phyloP scores from a whole-genome alignment of 2,113 vertebrate genomes.

The Setophaga petechia region DNA sequence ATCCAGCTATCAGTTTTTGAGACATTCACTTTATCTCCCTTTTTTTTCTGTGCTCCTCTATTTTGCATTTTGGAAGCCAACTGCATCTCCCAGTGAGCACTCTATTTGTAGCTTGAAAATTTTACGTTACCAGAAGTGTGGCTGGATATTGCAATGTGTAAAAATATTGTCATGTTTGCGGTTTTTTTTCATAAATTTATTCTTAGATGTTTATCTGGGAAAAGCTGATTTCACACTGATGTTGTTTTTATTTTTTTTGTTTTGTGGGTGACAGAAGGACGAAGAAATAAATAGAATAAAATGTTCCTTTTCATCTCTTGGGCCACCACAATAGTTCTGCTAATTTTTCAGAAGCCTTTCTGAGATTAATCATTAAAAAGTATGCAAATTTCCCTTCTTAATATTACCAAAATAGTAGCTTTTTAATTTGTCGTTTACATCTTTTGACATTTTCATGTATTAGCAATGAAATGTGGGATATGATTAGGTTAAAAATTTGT shows the following conservation, averaged over 20 bases:
- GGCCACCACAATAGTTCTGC: background rate
- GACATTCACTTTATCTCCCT: background rate
- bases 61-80: background rate
- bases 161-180: background rate
- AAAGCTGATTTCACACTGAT: background rate
- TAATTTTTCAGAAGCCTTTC: background rate
- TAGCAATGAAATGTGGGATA: background rate
- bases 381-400: background rate
- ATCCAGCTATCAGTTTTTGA: background rate
- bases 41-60: no score
- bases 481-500: background rate
- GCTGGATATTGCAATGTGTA: background rate
- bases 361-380: background rate
- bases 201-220: constrained; percentile 1
- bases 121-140: background rate
- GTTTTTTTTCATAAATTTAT: background rate
- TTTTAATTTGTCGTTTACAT: background rate
- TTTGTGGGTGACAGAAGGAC: background rate
- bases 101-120: background rate
- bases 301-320: background rate
- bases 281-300: background rate
- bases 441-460: background rate
- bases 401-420: background rate
- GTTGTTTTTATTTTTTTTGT: background rate
- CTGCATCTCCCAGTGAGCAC: background rate